These are phyloP conservation scores for Zaprionus taronus DNA, from an alignment of 1,140 invertebrate species.

Conservation along the genomic window DNA sequence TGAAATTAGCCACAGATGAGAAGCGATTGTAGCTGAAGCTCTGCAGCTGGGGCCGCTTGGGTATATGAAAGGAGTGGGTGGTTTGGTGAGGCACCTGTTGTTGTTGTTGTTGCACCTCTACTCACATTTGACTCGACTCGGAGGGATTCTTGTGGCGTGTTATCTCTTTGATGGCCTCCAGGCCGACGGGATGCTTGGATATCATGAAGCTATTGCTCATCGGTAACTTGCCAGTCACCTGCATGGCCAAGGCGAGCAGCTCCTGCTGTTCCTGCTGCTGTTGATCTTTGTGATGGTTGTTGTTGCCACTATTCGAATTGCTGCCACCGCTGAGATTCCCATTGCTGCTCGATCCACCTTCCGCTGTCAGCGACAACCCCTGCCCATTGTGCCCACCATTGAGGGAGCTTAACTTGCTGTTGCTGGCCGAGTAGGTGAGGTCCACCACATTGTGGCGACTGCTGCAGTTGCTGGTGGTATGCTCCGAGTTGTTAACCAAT, in stretches of 20 bases:
- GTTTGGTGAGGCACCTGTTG: neutral
- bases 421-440: slow-evolving; percentile 64
- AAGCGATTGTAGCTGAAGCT: neutral
- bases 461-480: slow-evolving; percentile 71
- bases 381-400: slow-evolving; percentile 51
- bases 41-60: neutral
- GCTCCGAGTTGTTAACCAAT: slow-evolving; percentile 51
- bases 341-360: slow-evolving; percentile 69
- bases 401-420: slow-evolving; percentile 70
- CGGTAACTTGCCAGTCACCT: slow-evolving; percentile 55
- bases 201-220: slow-evolving; percentile 82
- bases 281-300: slow-evolving; percentile 60
- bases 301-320: slow-evolving; percentile 79
- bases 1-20: slow-evolving; percentile 22
- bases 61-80: too few species aligned
- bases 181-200: slow-evolving; percentile 81
- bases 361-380: slow-evolving; percentile 30
- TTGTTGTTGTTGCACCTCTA: slow-evolving; percentile 21
- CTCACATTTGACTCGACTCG: slow-evolving; percentile 84
- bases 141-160: slow-evolving; percentile 83
- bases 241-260: slow-evolving; percentile 41
- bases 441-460: slow-evolving; percentile 75
- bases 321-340: slow-evolving; percentile 79
- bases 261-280: slow-evolving; percentile 58
- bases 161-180: slow-evolving; percentile 84